Base-by-base conservation (phyloP, 2,888 invertebrate species). In the Bugulina stolonifera region DNA sequence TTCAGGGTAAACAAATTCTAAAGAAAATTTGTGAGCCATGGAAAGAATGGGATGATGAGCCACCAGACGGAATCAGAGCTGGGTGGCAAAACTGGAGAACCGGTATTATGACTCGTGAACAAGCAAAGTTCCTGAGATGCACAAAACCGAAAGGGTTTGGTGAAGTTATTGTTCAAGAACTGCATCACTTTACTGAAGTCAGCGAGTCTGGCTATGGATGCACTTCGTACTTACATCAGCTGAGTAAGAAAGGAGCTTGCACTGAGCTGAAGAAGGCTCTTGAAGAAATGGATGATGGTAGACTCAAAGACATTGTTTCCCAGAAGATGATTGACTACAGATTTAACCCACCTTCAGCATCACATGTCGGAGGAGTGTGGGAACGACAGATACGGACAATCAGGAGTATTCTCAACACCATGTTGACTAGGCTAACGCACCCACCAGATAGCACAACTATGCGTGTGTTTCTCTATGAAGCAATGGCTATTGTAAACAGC, bases 341-440 rank as follows among this genome's bases (percentile, higher is more conserved):
- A 34, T 73, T 75, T 72, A 78, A 77, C 72, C 75, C 75, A 14
- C 77, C 78, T 14, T 69, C 69, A 35, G 75, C 78, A 0, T 76
- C 75, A 35, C 78, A 78, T 72, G 75, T 77, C 74, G 57, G 57
- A 57, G 57, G 77, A n/a, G 74, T 76, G 1, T 78, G 77, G 78
- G 79, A 79, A 69, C 27, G 77, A n/a, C 76, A 76, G 69, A 78
- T 78, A 23, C 69, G 76, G 25, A 72, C 76, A 25, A 73, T 77
- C 1, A 58, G 76, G 27, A 75, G 72, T 73, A 74, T 76, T 3
- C 71, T 77, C 10, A 57, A 57, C 25, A 25, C 18, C 5, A 57
- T n/a, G 5, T n/a, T n/a, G n/a, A 5, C 25, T 3, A 57, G 5
- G 25, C 25, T 23, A 5, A 25, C 57, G 5, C n/a, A 25, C 5